Conservation (phyloP, 1,140 invertebrate genomes). For the Caerostris darwini region DNA sequence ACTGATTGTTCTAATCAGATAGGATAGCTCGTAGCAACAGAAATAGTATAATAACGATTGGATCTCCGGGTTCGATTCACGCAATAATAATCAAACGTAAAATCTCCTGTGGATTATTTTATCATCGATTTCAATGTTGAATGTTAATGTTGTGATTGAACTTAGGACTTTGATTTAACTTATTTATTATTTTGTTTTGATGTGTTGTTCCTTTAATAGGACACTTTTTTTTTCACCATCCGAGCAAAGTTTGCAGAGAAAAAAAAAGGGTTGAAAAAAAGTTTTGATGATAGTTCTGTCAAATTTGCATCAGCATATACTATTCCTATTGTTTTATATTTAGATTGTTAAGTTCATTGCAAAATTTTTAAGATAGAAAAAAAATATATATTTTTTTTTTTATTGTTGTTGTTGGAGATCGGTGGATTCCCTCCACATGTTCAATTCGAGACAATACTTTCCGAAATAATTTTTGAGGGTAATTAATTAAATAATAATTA, state of each 20-base stretch:
- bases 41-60: not conserved
- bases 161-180: not conserved
- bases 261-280: not conserved
- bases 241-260: not conserved
- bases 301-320: not conserved
- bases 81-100: not conserved
- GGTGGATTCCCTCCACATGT: no score
- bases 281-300: not conserved
- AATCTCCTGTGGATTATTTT: not conserved
- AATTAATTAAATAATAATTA: no score
- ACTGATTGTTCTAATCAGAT: not conserved
- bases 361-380: not conserved
- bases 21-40: constrained; percentile 11
- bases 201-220: not conserved
- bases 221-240: not conserved
- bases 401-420: no score
- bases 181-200: constrained; percentile 33
- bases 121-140: constrained; percentile 35
- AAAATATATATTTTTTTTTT: no score
- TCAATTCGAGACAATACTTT: no score
- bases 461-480: no score
- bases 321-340: not conserved
- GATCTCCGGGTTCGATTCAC: not conserved
- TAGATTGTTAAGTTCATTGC: not conserved
- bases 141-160: constrained; percentile 18